Evolutionary conservation across 2,113 vertebrate species (phyloP), one percentile per base, ranked within the genome.

Genomic region (Brienomyrus longianalis): DNA sequence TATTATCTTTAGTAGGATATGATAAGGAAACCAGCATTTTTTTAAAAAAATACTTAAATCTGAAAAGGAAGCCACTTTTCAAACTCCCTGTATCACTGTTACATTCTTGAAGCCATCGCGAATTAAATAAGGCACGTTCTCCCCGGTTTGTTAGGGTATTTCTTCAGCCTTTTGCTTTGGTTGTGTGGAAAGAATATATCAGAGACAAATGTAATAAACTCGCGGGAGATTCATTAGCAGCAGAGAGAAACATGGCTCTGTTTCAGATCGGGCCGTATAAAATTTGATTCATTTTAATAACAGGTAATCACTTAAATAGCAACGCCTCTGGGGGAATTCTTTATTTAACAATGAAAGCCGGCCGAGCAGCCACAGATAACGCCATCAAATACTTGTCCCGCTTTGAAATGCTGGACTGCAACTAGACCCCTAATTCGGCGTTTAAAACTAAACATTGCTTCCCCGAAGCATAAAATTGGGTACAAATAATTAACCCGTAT

Each of bases 171-270:
- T 83, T 47, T 43, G 39, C 83, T 23, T 84, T 48, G 23, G 45
- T 48, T 84, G 83, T 84, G 93, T 92, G 92, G 89, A 94, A 93
- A 92, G 90, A 92, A 92, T 92, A 90, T 17, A 27, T 19, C 43
- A 51, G 80, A 62, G 86, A 80, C 83, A 90, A 43, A 90, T 27
- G 3, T 89, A 91, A 93, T 93, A 93, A 94, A 96, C 92, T 90
- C 92, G 87, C 90, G 90, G 91, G 91, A 77, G 93, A 91, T 94
- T 95, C 94, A 92, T 95, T 95, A 95, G 92, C 91, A 92, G 91
- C 56, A 90, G 35, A 93, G 92, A 93, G 93, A 92, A 94, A 93
- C 83, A 85, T 47, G 54, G 93, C 93, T 90, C 93, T 91, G 92
- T 92, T 94, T 93, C 89, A 94, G 94, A 89, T 47, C 85, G 62